phyloP scores from a whole-genome alignment of 2,797 vertebrate species.

The Eulemur coronatus region DNA sequence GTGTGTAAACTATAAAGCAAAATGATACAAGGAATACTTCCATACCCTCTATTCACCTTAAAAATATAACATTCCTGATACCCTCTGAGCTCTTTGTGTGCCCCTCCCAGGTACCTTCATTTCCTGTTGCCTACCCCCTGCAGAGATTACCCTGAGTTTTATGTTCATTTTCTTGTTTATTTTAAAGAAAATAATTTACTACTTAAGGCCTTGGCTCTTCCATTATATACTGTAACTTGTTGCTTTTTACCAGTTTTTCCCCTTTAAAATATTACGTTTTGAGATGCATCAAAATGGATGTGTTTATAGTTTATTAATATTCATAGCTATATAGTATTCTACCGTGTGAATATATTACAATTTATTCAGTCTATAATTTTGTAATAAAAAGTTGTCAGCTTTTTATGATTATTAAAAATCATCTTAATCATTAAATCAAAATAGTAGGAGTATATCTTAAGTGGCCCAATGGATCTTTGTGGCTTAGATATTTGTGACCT shows the following conservation, averaged over 20 bases:
- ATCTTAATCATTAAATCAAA: slow-evolving; percentile 17
- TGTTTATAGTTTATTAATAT: neutral
- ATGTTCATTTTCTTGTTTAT: neutral
- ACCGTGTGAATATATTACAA: neutral
- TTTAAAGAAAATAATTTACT: neutral
- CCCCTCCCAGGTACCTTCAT: neutral
- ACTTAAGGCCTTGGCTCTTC: neutral
- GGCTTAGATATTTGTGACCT: neutral
- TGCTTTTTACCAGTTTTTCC: neutral
- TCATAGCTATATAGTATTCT: neutral
- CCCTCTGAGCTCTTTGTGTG: neutral
- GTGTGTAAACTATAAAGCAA: neutral
- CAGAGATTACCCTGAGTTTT: neutral
- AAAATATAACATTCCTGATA: neutral
- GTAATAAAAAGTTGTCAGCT: neutral
- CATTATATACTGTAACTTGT: neutral
- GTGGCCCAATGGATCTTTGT: neutral
- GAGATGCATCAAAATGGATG: neutral
- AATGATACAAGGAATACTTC: neutral
- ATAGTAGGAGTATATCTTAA: slow-evolving; percentile 8
- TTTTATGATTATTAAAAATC: neutral
- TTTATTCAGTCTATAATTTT: neutral
- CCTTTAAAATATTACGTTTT: neutral
- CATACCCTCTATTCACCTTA: neutral
- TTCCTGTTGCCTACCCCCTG: neutral